A percentile compares a stretch with the other conserved stretches of the same genome.
Conservation (phyloP, 2,113 vertebrate genomes). For the Petrocephalus microphthalmus region DNA sequence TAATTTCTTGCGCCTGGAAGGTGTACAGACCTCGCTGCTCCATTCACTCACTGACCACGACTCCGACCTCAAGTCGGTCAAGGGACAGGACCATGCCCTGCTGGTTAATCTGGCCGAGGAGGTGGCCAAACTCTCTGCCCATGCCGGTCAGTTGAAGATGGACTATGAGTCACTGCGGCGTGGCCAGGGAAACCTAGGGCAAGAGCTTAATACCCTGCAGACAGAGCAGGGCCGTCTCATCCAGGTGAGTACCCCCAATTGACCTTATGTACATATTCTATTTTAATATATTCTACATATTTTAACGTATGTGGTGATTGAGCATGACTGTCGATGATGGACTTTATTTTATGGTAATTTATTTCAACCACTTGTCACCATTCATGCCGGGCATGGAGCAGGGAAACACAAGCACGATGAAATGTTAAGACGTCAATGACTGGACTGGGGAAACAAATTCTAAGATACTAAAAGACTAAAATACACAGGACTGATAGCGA, state of each 20-base stretch:
- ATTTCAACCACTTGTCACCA: too few species aligned
- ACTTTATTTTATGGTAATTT: neutral
- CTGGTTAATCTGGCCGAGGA: conserved; percentile 80
- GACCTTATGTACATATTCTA: neutral
- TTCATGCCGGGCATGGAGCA: too few species aligned
- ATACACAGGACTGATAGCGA: too few species aligned
- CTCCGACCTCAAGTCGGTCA: conserved; percentile 67
- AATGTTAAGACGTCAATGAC: too few species aligned
- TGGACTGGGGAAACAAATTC: too few species aligned
- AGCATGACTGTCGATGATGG: neutral
- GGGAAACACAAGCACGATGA: too few species aligned
- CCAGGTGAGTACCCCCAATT: conserved; percentile 65
- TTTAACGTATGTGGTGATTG: neutral
- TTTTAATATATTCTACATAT: too few species aligned
- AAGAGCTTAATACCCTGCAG: conserved; percentile 82
- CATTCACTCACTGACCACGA: conserved; percentile 71
- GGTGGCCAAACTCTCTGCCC: conserved; percentile 77
- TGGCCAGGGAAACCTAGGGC: conserved; percentile 76
- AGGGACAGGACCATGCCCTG: conserved; percentile 76
- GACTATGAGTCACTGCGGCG: conserved; percentile 78
- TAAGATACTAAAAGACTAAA: too few species aligned
- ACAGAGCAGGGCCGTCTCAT: conserved; percentile 84
- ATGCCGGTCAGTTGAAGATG: conserved; percentile 72
- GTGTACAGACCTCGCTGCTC: conserved; percentile 79
- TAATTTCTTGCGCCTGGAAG: conserved; percentile 78